These are phyloP conservation scores for Chironomus striatipennis DNA, from an alignment of 1,140 invertebrate species.

Conservation along the genomic window DNA sequence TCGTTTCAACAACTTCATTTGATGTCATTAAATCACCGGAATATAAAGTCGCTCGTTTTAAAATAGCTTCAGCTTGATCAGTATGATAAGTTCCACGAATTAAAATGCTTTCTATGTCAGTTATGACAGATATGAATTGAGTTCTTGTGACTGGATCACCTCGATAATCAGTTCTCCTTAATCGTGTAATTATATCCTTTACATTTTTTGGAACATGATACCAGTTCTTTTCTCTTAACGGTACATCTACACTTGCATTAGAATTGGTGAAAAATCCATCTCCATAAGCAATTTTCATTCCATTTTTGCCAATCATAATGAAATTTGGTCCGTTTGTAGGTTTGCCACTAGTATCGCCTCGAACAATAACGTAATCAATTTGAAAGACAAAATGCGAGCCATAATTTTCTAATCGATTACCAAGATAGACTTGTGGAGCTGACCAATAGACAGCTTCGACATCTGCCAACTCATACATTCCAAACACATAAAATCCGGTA, in stretches of 20 bases:
- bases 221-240: constrained; percentile 62
- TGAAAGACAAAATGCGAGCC: constrained; percentile 69
- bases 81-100: constrained; percentile 88
- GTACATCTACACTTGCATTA: constrained; percentile 49
- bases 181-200: constrained; percentile 48
- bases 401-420: constrained; percentile 73
- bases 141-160: constrained; percentile 55
- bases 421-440: constrained; percentile 64
- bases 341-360: constrained; percentile 81
- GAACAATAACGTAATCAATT: constrained; percentile 74
- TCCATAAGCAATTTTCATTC: constrained; percentile 61
- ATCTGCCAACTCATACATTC: constrained; percentile 55
- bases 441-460: constrained; percentile 82
- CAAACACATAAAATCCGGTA: constrained; percentile 48
- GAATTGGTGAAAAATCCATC: constrained; percentile 40
- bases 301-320: constrained; percentile 69
- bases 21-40: constrained; percentile 35
- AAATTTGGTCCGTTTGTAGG: constrained; percentile 77
- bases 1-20: constrained; percentile 32
- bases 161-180: constrained; percentile 49
- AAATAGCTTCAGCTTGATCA: constrained; percentile 79
- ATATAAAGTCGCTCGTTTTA: constrained; percentile 36
- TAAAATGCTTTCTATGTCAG: constrained; percentile 68
- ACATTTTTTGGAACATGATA: constrained; percentile 57
- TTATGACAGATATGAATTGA: constrained; percentile 78